These are phyloP conservation scores for Nothobranchius furzeri DNA, from an alignment of 2,113 vertebrate genomes.

Conservation along the genomic window DNA sequence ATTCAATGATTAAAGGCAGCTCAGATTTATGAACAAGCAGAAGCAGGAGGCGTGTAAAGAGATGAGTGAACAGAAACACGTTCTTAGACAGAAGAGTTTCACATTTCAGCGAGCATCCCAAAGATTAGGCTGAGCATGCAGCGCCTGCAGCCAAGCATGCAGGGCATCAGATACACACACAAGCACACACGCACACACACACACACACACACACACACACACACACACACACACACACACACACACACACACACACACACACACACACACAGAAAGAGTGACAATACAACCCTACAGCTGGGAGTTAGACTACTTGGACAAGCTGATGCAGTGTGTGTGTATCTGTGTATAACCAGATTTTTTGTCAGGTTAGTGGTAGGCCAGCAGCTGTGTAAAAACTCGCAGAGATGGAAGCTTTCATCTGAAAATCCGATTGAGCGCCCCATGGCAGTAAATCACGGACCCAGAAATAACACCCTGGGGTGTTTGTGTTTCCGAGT, in stretches of 20 bases:
- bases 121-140: constrained; percentile 48
- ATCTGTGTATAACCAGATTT: constrained; percentile 4
- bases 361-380: constrained; percentile 40
- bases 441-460: constrained; percentile 63
- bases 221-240: neutral
- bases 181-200: too few species aligned
- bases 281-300: constrained; percentile 31
- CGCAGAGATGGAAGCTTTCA: constrained; percentile 64
- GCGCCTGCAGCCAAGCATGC: constrained; percentile 48
- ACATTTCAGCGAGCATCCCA: constrained; percentile 55
- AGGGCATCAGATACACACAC: constrained; percentile 1
- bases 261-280: constrained; percentile 11
- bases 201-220: neutral
- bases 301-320: constrained; percentile 30
- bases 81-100: constrained; percentile 44
- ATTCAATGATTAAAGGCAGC: neutral
- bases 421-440: constrained; percentile 53
- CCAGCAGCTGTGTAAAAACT: constrained; percentile 66
- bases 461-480: constrained; percentile 69
- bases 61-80: constrained; percentile 44
- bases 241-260: too few species aligned
- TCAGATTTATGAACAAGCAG: constrained; percentile 5
- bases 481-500: constrained; percentile 68
- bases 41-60: constrained; percentile 35
- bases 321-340: constrained; percentile 5